These are phyloP conservation scores for Sebastes nivosus DNA, from an alignment of 2,797 vertebrate species.

Conservation along the genomic window DNA sequence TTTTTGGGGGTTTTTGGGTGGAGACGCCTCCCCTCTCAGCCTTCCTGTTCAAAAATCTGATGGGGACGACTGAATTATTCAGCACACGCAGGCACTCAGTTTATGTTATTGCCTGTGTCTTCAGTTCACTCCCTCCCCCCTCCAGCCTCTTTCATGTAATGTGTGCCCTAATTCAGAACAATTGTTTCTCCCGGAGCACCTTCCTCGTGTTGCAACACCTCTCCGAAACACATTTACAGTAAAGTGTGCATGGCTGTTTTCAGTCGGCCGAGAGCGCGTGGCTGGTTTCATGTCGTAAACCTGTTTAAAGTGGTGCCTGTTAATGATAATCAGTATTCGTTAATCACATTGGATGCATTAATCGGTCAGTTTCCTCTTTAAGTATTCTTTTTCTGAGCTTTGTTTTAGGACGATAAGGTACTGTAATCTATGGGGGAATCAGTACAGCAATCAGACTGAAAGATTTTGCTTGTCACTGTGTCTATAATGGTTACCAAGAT, in stretches of 20 bases:
- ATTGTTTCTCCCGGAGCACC: constrained; percentile 29
- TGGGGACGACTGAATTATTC: constrained; percentile 66
- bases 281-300: constrained; percentile 40
- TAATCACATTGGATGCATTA: constrained; percentile 9
- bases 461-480: constrained; percentile 29
- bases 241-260: constrained; percentile 7
- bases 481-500: constrained; percentile 18
- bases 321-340: constrained; percentile 49
- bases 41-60: constrained; percentile 50
- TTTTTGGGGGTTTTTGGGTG: constrained; percentile 36
- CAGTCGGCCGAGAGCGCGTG: not conserved
- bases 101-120: constrained; percentile 54
- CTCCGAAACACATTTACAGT: constrained; percentile 7
- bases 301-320: constrained; percentile 64
- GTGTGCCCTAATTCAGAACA: constrained; percentile 42
- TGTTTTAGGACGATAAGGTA: constrained; percentile 21
- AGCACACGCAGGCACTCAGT: constrained; percentile 41
- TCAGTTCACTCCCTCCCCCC: constrained; percentile 23
- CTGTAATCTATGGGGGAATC: constrained; percentile 16
- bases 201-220: constrained; percentile 32
- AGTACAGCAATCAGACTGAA: constrained; percentile 31
- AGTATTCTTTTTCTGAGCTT: constrained; percentile 1
- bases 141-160: constrained; percentile 20
- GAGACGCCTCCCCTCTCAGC: constrained; percentile 29
- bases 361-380: constrained; percentile 4